phyloP scores from a whole-genome alignment of 2,797 vertebrate species.

The Orestias chungarensis region DNA sequence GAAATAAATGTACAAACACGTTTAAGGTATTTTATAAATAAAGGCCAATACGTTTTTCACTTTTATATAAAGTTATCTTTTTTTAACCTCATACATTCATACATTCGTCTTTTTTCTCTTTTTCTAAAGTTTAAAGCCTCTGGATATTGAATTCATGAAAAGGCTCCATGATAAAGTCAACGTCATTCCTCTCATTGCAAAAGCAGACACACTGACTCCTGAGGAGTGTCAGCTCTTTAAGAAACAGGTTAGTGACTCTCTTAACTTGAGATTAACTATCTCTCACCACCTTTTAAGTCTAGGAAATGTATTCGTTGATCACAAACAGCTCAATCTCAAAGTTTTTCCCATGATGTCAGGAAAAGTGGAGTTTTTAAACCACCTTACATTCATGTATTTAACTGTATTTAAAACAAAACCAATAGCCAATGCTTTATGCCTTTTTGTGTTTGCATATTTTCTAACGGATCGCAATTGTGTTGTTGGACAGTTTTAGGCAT shows the following conservation, averaged over 20 bases:
- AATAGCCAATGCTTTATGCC: no score
- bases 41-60: not conserved
- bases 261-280: not conserved
- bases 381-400: no score
- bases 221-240: constrained; percentile 87
- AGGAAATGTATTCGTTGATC: not conserved
- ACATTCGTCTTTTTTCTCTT: not conserved
- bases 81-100: not conserved
- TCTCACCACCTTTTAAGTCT: not conserved
- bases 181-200: constrained; percentile 86
- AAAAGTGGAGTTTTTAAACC: not conserved
- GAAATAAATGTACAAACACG: not conserved
- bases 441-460: no score
- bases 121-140: constrained; percentile 78
- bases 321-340: not conserved
- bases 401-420: no score
- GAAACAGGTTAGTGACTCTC: constrained; percentile 78
- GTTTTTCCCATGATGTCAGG: not conserved
- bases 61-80: not conserved
- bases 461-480: no score
- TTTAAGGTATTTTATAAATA: not conserved
- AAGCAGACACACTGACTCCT: constrained; percentile 84
- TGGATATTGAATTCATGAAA: constrained; percentile 88
- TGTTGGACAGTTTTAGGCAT: no score
- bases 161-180: constrained; percentile 86